Percentiles rank a stretch among this genome's conserved stretches.
phyloP scores from a whole-genome alignment of 2,888 invertebrate species.

The Drosophila recens region DNA sequence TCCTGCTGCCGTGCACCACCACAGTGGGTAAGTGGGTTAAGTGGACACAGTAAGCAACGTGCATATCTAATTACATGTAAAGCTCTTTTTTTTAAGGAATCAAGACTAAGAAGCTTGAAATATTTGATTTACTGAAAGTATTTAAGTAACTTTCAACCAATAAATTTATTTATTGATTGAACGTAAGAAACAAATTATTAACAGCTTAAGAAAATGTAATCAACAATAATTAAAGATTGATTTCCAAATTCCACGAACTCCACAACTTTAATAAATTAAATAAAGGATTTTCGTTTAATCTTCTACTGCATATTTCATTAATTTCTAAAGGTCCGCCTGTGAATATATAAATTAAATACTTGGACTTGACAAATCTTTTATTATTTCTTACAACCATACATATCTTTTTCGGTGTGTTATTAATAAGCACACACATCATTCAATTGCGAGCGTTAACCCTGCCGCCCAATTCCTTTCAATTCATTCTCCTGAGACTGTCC shows the following conservation, averaged over 20 bases:
- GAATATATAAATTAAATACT: too few relatives aligned
- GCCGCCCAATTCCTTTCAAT: slow-evolving; percentile 47
- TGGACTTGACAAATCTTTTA: not conserved
- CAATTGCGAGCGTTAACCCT: slow-evolving; percentile 40
- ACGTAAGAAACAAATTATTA: too few relatives aligned
- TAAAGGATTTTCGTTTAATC: not conserved
- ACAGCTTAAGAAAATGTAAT: too few relatives aligned
- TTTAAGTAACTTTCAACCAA: not conserved
- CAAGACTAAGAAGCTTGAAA: not conserved
- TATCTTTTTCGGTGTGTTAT: slow-evolving; percentile 13
- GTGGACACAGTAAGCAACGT: slow-evolving; percentile 11
- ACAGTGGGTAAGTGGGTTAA: slow-evolving; percentile 53
- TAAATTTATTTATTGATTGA: not conserved
- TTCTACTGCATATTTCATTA: not conserved
- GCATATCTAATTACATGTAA: slow-evolving; percentile 23
- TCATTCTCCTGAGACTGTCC: slow-evolving; percentile 14
- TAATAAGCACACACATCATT: slow-evolving; percentile 17
- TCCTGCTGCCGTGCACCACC: not conserved
- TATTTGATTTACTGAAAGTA: not conserved
- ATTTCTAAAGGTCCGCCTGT: too few relatives aligned
- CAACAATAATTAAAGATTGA: too few relatives aligned
- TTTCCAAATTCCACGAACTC: too few relatives aligned
- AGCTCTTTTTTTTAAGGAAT: not conserved
- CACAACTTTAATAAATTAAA: not conserved
- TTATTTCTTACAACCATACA: not conserved